Evolutionary conservation across 2,888 invertebrate genomes (phyloP).

Genomic region (Salticus scenicus): DNA sequence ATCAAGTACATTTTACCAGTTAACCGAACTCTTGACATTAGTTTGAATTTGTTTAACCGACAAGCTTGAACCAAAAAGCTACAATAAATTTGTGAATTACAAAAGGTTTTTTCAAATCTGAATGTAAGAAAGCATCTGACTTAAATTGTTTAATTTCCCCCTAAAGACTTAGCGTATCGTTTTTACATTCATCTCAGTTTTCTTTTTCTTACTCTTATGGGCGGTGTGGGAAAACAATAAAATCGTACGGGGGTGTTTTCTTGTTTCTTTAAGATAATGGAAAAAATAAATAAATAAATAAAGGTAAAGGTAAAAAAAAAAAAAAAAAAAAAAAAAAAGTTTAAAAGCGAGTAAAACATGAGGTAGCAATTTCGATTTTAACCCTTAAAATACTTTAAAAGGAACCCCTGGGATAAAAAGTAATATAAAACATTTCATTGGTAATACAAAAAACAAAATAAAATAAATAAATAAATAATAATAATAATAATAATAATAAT

Average conservation of each 20-base stretch:
- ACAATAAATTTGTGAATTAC: too few relatives aligned
- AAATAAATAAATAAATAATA: too few relatives aligned
- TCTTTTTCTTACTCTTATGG: not conserved
- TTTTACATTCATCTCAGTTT: too few relatives aligned
- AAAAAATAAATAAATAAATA: not conserved
- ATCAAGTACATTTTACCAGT: too few relatives aligned
- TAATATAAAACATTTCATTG: too few relatives aligned
- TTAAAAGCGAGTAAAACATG: not conserved
- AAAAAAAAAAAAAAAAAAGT: not conserved
- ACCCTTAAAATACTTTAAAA: not conserved
- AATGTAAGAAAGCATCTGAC: not conserved
- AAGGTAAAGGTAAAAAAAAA: too few relatives aligned
- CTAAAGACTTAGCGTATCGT: not conserved
- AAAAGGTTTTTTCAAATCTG: not conserved
- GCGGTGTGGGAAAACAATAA: not conserved
- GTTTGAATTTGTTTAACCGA: too few relatives aligned
- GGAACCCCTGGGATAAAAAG: too few relatives aligned
- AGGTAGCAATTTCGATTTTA: not conserved
- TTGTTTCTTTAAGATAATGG: not conserved
- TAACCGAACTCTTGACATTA: too few relatives aligned
- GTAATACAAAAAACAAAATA: too few relatives aligned
- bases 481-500: too few relatives aligned
- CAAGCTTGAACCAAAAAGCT: too few relatives aligned
- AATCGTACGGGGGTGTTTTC: not conserved
- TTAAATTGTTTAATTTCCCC: not conserved